Evolutionary conservation across 2,113 vertebrate genomes (phyloP), one percentile per base, ranked within the genome.

Genomic region (Fulmarus glacialis): DNA sequence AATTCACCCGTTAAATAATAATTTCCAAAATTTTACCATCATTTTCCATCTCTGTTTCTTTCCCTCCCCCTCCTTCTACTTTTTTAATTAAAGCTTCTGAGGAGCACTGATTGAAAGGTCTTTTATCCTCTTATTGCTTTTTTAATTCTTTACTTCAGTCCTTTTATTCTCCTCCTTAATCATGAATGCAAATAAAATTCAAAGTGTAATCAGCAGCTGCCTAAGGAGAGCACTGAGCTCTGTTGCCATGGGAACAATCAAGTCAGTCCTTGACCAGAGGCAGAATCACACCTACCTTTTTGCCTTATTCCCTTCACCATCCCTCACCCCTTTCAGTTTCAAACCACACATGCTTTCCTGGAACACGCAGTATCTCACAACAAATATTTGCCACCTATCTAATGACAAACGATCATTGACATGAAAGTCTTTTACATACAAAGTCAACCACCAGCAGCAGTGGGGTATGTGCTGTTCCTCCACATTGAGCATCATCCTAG

Each of bases 101-200:
- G 92, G 80, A 97, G 62, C 94, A 96, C 73, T 98, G 97, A 98
- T 97, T 98, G 98, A 98, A 98, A 98, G 89, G 91, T 97, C 96
- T 98, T 98, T 98, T 98, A 98, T 98, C 95, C 92, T 97, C 96
- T 97, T 98, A 97, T 60, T 98, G 93, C 95, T 97, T 98, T 97
- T 96, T 80, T 82, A 87, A 90, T 97, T 97, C 94, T 97, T 97
- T 97, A 98, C 97, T 93, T 96, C 93, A 80, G 87, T 97, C 92
- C 84, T 97, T 98, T 98, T 94, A 97, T 97, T 96, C 81, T 98
- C 82, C 93, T 97, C 64, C 97, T 98, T 98, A 98, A 98, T 98
- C 98, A 97, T 63, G 95, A 98, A 98, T 98, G 98, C 98, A 98
- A 98, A 98, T 98, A 97, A 97, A 97, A 98, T 98, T 98, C 98